Conservation (phyloP, 2,113 vertebrate species). For the Abramis brama region DNA sequence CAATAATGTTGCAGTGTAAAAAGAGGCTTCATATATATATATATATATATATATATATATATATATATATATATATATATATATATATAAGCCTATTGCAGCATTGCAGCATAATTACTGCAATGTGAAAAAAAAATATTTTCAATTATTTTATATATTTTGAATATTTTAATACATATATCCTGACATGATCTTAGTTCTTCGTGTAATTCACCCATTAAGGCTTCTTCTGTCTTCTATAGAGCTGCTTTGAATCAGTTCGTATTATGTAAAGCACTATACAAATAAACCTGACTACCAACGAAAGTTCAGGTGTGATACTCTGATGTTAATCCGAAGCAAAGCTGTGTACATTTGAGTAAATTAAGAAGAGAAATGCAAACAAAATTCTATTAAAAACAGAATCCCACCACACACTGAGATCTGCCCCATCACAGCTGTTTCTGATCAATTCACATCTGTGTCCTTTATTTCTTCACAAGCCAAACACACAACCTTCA, state of each 20-base stretch:
- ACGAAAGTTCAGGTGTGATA: neutral
- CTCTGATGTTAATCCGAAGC: neutral
- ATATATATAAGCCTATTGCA: too few species aligned
- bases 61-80: too few species aligned
- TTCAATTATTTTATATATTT: too few species aligned
- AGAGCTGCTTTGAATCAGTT: neutral
- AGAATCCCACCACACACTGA: neutral
- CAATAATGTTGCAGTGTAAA: neutral
- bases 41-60: too few species aligned
- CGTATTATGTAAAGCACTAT: neutral
- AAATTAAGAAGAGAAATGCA: neutral
- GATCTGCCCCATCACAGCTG: neutral
- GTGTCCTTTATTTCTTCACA: neutral
- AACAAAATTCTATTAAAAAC: constrained; percentile 2
- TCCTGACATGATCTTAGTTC: neutral
- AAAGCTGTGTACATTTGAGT: constrained; percentile 2
- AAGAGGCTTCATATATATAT: neutral
- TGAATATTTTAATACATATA: too few species aligned
- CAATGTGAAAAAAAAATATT: too few species aligned
- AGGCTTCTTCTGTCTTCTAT: neutral
- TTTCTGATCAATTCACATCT: neutral
- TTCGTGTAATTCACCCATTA: neutral
- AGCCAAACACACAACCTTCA: neutral
- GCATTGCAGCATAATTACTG: too few species aligned
- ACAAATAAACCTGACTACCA: constrained; percentile 14